Conservation (phyloP, 2,888 invertebrate genomes). For the Embidobia sp. region DNA sequence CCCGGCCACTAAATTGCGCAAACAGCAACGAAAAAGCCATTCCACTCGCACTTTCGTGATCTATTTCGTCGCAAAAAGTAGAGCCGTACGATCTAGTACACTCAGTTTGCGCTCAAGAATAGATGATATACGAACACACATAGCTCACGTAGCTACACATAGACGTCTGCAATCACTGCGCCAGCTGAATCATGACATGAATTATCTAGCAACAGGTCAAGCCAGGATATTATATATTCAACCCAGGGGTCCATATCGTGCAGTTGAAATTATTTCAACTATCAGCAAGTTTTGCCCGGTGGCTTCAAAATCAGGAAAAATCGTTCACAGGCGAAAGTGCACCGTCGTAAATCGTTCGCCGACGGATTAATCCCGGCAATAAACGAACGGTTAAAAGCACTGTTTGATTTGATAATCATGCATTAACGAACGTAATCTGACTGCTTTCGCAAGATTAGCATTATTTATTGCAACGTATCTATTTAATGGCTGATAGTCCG, state of each 20-base stretch:
- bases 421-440: constrained; percentile 49
- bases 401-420: constrained; percentile 44
- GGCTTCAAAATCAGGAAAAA: no score
- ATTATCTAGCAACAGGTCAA: constrained; percentile 62
- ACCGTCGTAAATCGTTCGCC: constrained; percentile 1
- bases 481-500: constrained; percentile 45
- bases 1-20: no score
- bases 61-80: constrained; percentile 20
- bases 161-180: constrained; percentile 50
- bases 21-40: no score
- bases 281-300: neutral
- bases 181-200: constrained; percentile 56
- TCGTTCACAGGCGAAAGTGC: no score
- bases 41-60: constrained; percentile 16
- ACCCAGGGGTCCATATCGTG: constrained; percentile 16
- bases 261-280: constrained; percentile 31
- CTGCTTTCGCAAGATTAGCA: constrained; percentile 48
- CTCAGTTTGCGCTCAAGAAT: constrained; percentile 34
- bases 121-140: constrained; percentile 44
- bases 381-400: constrained; percentile 28
- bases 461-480: constrained; percentile 34
- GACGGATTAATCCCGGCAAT: constrained; percentile 6
- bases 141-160: constrained; percentile 41
- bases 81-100: constrained; percentile 9
- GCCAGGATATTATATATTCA: constrained; percentile 39